Conservation (phyloP, 2,888 invertebrate genomes). For the Tetrapedia diversipes region DNA sequence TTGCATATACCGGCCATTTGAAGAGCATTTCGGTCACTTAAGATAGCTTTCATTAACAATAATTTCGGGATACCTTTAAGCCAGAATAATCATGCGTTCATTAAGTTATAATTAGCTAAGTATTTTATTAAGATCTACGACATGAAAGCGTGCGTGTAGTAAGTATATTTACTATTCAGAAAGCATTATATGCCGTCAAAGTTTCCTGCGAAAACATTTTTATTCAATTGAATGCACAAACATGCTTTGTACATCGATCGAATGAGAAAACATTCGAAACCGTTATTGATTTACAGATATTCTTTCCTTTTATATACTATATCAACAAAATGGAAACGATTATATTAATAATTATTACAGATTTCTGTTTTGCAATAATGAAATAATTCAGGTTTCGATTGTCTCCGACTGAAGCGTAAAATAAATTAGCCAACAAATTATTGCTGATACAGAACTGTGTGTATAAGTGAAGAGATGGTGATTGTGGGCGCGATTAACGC, state of each 20-base stretch:
- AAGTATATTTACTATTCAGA: not conserved
- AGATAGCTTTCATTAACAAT: constrained; percentile 32
- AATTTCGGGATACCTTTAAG: constrained; percentile 34
- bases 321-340: not conserved
- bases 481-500: constrained; percentile 81
- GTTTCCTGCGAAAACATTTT: not conserved
- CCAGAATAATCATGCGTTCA: constrained; percentile 41
- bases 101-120: constrained; percentile 41
- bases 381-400: constrained; percentile 42
- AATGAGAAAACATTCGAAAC: constrained; percentile 14
- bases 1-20: constrained; percentile 38
- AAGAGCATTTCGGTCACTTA: constrained; percentile 23
- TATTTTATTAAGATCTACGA: too few species aligned
- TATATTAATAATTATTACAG: not conserved
- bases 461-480: constrained; percentile 80
- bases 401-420: constrained; percentile 72
- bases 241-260: constrained; percentile 4
- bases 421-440: constrained; percentile 77
- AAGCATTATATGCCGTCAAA: not conserved
- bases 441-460: constrained; percentile 82
- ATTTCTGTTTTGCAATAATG: not conserved
- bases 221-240: not conserved
- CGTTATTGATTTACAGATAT: not conserved
- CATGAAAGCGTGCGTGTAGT: not conserved
- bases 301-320: not conserved